Evolutionary conservation across 2,888 invertebrate species (phyloP), one percentile per base, ranked within the genome.

Genomic region (Mythimna albipuncta): DNA sequence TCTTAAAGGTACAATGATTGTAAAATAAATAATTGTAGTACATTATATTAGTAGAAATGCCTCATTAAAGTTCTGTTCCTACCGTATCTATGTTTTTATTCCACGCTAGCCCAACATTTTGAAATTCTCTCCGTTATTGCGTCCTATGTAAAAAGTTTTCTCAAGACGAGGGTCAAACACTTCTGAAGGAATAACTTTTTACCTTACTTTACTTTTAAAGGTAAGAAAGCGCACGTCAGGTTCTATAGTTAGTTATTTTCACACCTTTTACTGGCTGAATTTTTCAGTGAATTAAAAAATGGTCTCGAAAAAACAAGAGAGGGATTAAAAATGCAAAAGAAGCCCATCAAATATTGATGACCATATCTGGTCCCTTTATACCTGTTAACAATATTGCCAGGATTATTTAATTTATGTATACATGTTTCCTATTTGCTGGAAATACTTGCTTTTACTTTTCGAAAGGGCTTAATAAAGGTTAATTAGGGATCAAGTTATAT

Each of bases 201-300:
- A 79, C 74, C 83, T 80, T 83, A 79, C 63, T 66, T 79, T 82
- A 79, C 83, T 66, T 83, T 79, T 83, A 73, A 79, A 79, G 72
- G 79, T 65, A 72, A 83, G 54, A 79, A 69, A 63, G 57, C 68
- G 68, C n/a, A 69, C 74, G 69, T 73, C 64, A 69, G 47, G 55
- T 76, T 75, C 63, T 64, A 68, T 62, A 65, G 19, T 63, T 61
- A 65, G 77, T 72, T 75, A 68, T 65, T 62, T 73, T 35, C 57
- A 59, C 58, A 69, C 59, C 26, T 73, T 79, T 68, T 47, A 44
- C 50, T 50, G 73, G 79, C n/a, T 41, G 21, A 61, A 59, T 59
- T 38, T 41, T 79, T 41, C 21, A 41, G 61, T 75, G 52, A 79
- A 79, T 72, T 63, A 58, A 50, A 44, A 57, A 47, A 6, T n/a